Evolutionary conservation across 2,888 invertebrate genomes (phyloP), one percentile per base, ranked within the genome.

Genomic region (Agelastica alni): DNA sequence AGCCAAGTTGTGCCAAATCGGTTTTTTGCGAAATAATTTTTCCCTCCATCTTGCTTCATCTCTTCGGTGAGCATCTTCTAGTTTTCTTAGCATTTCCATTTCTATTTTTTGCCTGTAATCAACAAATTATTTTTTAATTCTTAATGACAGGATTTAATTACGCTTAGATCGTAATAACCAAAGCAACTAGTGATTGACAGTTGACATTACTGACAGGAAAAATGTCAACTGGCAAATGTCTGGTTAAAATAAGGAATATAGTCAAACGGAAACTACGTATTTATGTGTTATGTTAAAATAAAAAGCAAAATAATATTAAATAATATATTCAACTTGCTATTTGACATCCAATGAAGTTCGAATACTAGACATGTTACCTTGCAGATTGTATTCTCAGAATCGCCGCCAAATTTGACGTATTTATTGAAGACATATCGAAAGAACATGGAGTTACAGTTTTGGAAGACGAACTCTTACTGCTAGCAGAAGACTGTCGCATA

Each of bases 1-100:
- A 63, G 80, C 84, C 13, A 88, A 77, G 22, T 85, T 79, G 71
- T 84, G 83, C 88, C 88, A 88, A n/a, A 86, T 85, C 1, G 88
- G 87, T 66, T 84, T 85, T 16, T 78, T 78, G 12, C 87, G 78
- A 39, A 86, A 77, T 34, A 85, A 68, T 32, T 83, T 81, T 65
- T 86, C 85, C 18, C 83, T 77, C 66, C 84, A 78, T 52, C 81
- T 79, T 42, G 81, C 75, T 66, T 85, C 85, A 48, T 82, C 79
- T 61, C 81, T 79, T 9, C 83, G 73, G 16, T 83, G 80, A 42
- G 81, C 82, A 58, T 87, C 86, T 12, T 83, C 83, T 46, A 85
- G 68, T 60, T 79, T 78, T 39, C 78, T 78, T 5, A 81, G 79
- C 56, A 86, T 81, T 59, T 88, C 87, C 60, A 81, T 73, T 70